phyloP scores from a whole-genome alignment of 2,113 vertebrate species.

The Muscicapa adusta region DNA sequence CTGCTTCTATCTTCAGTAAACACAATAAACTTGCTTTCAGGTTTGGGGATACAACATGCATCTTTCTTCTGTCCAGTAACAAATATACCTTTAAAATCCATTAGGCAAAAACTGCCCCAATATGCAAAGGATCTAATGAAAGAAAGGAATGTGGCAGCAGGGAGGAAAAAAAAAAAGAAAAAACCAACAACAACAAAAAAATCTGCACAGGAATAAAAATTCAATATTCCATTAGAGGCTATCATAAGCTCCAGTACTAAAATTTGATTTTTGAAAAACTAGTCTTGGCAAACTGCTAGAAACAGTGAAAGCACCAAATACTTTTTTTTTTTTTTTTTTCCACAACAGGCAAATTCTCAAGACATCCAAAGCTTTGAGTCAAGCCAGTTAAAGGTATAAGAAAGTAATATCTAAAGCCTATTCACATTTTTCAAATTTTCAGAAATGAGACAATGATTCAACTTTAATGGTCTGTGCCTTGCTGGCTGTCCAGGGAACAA shows the following conservation, averaged over 20 bases:
- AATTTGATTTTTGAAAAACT: neutral
- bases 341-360: neutral
- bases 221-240: neutral
- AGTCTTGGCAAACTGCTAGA: neutral
- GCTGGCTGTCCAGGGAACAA: neutral
- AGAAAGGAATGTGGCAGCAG: neutral
- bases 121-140: neutral
- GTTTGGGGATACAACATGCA: neutral
- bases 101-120: neutral
- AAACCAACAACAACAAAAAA: no score
- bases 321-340: neutral
- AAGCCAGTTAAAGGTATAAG: neutral
- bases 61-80: neutral
- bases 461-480: neutral
- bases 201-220: neutral
- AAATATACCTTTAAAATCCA: neutral
- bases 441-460: neutral
- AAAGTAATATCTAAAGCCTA: neutral
- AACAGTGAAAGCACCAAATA: neutral
- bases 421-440: neutral
- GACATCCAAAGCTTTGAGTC: neutral
- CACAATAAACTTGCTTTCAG: neutral
- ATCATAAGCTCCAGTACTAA: neutral
- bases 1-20: neutral
- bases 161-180: neutral